Conservation (phyloP, 2,797 vertebrate species). For the Lates japonicus region DNA sequence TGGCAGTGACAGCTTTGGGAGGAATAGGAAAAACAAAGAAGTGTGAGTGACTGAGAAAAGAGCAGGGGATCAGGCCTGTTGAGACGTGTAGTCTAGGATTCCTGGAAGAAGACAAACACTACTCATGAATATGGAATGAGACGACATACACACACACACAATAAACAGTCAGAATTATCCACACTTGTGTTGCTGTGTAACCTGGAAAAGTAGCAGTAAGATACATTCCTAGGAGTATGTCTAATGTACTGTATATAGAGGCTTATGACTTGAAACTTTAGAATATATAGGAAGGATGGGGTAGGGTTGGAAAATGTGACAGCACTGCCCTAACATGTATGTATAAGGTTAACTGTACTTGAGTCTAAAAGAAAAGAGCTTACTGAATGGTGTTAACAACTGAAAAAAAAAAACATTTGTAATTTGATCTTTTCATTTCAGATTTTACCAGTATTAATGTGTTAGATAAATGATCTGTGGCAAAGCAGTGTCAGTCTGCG, state of each 20-base stretch:
- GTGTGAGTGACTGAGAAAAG: slow-evolving; percentile 43
- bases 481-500: neutral
- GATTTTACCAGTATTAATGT: neutral
- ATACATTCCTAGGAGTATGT: neutral
- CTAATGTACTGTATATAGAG: neutral
- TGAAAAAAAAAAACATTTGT: neutral
- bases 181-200: neutral
- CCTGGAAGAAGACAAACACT: neutral
- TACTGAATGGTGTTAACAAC: neutral
- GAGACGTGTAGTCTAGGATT: slow-evolving; percentile 33
- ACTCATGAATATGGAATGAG: slow-evolving; percentile 39
- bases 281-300: neutral
- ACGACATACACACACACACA: neutral
- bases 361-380: neutral
- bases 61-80: slow-evolving; percentile 30
- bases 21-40: slow-evolving; percentile 19
- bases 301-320: neutral
- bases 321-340: neutral
- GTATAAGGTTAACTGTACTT: neutral
- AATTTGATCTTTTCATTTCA: neutral
- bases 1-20: slow-evolving; percentile 24
- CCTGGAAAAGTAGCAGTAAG: neutral
- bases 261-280: too few species aligned
- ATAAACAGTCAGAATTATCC: slow-evolving; percentile 7
- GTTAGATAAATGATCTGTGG: neutral